These are phyloP conservation scores for Alviniconcha strummeri DNA, from an alignment of 2,888 invertebrate genomes.

Conservation along the genomic window DNA sequence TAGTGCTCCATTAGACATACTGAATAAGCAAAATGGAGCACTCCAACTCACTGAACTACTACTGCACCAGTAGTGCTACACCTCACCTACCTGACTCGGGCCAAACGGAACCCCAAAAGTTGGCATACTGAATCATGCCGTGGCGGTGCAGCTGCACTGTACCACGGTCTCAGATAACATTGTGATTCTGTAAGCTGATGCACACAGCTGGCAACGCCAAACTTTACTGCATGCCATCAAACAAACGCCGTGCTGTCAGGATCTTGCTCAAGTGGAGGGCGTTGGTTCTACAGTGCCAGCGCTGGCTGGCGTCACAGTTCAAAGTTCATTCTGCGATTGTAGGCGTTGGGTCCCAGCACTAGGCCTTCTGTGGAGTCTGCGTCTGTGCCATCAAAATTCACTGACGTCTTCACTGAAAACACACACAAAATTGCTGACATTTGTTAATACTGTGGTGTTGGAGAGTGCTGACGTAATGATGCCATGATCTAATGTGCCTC, in stretches of 20 bases:
- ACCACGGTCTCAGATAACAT: neutral
- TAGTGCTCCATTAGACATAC: too few species aligned
- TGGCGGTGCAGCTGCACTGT: neutral
- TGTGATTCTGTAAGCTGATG: neutral
- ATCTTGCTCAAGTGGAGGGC: too few species aligned
- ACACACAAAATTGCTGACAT: neutral
- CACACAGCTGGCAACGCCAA: neutral
- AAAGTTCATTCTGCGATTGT: constrained; percentile 28
- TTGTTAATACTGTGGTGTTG: too few species aligned
- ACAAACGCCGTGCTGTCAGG: neutral
- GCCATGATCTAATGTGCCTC: too few species aligned
- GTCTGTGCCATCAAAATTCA: constrained; percentile 25
- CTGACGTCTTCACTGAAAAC: constrained; percentile 9
- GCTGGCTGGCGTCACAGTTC: constrained; percentile 16
- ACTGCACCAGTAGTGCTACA: too few species aligned
- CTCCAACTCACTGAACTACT: too few species aligned
- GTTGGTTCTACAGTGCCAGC: neutral
- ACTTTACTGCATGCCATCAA: neutral
- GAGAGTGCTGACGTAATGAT: too few species aligned
- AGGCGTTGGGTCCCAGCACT: constrained; percentile 24
- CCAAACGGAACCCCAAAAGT: too few species aligned
- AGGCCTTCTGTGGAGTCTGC: constrained; percentile 26
- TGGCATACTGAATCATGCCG: too few species aligned
- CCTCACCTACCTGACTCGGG: too few species aligned
- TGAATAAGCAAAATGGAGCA: too few species aligned